Percentiles rank a stretch among this genome's conserved stretches.
phyloP scores from a whole-genome alignment of 2,113 vertebrate genomes.

The Bambusicola thoracicus region DNA sequence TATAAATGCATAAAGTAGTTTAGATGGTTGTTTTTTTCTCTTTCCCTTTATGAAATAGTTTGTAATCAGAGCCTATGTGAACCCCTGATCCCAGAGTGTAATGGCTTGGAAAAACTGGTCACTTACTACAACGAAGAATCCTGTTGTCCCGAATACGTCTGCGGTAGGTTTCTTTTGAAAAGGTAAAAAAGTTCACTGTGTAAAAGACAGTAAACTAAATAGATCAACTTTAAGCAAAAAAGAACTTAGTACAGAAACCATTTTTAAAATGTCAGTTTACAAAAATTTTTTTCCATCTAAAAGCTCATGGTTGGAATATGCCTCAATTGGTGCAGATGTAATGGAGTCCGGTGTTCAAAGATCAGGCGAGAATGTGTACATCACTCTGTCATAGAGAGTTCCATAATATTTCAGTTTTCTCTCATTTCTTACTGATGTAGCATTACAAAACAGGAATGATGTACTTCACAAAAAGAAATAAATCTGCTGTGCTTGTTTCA shows the following conservation, averaged over 20 bases:
- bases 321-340: background rate
- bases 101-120: slow-evolving; percentile 85
- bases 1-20: background rate
- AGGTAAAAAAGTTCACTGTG: background rate
- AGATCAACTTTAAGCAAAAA: background rate
- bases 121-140: slow-evolving; percentile 90
- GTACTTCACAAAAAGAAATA: background rate
- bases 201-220: background rate
- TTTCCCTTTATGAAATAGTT: slow-evolving; percentile 76
- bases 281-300: background rate
- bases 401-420: background rate
- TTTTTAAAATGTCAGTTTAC: background rate
- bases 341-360: accelerated
- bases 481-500: slow-evolving; percentile 53
- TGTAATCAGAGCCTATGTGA: slow-evolving; percentile 95
- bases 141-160: slow-evolving; percentile 89
- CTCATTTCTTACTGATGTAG: background rate
- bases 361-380: background rate
- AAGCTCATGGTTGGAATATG: background rate
- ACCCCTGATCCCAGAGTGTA: slow-evolving; percentile 81
- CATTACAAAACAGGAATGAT: background rate
- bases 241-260: background rate
- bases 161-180: slow-evolving; percentile 82
- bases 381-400: background rate
- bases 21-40: background rate